Conservation (phyloP, 2,888 invertebrate genomes). For the Eupeodes latifasciatus region DNA sequence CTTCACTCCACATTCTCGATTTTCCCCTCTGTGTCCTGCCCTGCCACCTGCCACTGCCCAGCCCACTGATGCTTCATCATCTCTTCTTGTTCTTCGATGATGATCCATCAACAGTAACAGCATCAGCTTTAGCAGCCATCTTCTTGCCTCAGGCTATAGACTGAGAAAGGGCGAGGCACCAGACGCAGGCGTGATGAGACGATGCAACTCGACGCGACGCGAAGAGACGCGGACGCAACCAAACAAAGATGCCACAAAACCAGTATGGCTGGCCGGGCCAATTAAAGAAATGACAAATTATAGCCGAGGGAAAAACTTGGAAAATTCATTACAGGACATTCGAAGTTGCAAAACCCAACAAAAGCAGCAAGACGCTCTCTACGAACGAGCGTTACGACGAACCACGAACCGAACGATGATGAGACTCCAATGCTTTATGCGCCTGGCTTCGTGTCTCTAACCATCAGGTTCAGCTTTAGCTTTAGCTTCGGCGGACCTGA, state of each 20-base stretch:
- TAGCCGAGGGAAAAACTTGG: conserved; percentile 76
- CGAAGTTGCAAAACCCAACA: conserved; percentile 25
- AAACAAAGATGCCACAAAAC: conserved; percentile 62
- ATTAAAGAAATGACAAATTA: conserved; percentile 81
- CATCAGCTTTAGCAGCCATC: conserved; percentile 47
- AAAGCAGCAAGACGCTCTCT: neutral
- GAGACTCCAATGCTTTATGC: neutral
- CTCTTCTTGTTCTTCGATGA: conserved; percentile 31
- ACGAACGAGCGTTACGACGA: neutral
- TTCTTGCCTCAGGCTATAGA: conserved; percentile 23
- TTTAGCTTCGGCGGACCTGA: conserved; percentile 17
- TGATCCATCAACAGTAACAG: conserved; percentile 52
- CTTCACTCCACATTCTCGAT: conserved; percentile 31
- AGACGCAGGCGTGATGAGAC: neutral
- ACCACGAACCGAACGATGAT: too few species aligned
- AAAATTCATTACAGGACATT: conserved; percentile 76
- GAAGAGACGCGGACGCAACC: neutral
- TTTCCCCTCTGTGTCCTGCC: neutral
- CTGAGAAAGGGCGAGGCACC: conserved; percentile 44
- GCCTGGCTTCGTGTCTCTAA: conserved; percentile 34
- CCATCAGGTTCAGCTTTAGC: neutral
- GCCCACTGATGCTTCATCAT: neutral
- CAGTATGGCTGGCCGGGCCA: conserved; percentile 77
- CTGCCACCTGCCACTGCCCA: too few species aligned
- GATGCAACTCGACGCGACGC: too few species aligned